Percentiles rank a stretch among this genome's conserved stretches.
Conservation (phyloP, 2,113 vertebrate genomes). For the Theristicus caerulescens region DNA sequence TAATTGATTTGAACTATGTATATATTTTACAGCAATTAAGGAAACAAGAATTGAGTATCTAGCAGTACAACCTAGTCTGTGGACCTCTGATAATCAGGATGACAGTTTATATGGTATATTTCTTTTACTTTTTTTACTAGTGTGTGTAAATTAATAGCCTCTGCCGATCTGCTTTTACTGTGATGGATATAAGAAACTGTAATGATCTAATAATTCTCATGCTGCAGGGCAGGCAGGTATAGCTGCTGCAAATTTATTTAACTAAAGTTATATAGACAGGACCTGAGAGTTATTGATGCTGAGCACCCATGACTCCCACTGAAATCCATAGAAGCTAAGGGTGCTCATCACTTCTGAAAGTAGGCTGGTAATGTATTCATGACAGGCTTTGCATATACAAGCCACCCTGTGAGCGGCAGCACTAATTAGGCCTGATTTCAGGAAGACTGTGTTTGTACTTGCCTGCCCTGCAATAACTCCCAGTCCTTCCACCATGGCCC, state of each 20-base stretch:
- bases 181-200: background rate
- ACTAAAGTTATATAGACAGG: background rate
- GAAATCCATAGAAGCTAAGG: background rate
- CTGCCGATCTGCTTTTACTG: conserved; percentile 11
- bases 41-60: background rate
- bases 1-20: background rate
- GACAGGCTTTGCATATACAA: background rate
- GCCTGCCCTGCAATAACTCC: background rate
- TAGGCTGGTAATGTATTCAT: background rate
- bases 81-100: background rate
- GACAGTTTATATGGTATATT: background rate
- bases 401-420: background rate
- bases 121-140: background rate
- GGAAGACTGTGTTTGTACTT: background rate
- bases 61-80: background rate
- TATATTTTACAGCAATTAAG: background rate
- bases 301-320: fast-evolving
- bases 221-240: background rate
- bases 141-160: background rate
- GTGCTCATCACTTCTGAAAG: background rate
- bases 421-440: conserved; percentile 10
- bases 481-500: background rate
- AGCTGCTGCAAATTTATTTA: conserved; percentile 8
- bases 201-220: conserved; percentile 35
- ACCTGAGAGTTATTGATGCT: background rate